Percentiles rank a stretch among this genome's conserved stretches.
Conservation (phyloP, 2,888 invertebrate genomes). For the Calephelis perditalis region DNA sequence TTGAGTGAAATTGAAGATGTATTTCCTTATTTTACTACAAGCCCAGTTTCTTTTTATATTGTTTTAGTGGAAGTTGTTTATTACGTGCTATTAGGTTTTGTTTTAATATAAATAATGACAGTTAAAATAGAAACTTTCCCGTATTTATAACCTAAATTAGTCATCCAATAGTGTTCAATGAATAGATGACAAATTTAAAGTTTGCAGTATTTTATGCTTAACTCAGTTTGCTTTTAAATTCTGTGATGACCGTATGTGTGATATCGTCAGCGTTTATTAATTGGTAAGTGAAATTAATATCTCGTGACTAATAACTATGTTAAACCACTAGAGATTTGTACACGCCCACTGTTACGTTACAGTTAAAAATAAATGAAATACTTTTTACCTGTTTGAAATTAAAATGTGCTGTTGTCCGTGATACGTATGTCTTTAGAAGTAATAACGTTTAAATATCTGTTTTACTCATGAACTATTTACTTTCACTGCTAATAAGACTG, state of each 20-base stretch:
- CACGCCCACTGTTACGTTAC: constrained; percentile 27
- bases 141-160: constrained; percentile 68
- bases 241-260: constrained; percentile 31
- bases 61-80: not conserved
- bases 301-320: constrained; percentile 15
- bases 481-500: not conserved
- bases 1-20: not conserved
- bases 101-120: constrained; percentile 9
- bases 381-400: not conserved
- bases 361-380: constrained; percentile 12
- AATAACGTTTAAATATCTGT: not conserved
- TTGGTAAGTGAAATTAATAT: constrained; percentile 31
- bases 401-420: not conserved
- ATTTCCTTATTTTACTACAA: not conserved
- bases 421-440: not conserved
- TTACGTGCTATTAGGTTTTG: not conserved
- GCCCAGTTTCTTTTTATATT: not conserved
- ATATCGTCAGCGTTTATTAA: constrained; percentile 27
- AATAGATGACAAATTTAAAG: constrained; percentile 48
- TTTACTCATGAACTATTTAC: not conserved
- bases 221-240: constrained; percentile 16
- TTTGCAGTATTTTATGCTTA: constrained; percentile 37
- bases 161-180: constrained; percentile 45
- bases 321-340: constrained; percentile 22
- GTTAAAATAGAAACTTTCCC: constrained; percentile 28